Evolutionary conservation across 2,113 vertebrate species (phyloP).

Genomic region (Psilopsiagon aymara): DNA sequence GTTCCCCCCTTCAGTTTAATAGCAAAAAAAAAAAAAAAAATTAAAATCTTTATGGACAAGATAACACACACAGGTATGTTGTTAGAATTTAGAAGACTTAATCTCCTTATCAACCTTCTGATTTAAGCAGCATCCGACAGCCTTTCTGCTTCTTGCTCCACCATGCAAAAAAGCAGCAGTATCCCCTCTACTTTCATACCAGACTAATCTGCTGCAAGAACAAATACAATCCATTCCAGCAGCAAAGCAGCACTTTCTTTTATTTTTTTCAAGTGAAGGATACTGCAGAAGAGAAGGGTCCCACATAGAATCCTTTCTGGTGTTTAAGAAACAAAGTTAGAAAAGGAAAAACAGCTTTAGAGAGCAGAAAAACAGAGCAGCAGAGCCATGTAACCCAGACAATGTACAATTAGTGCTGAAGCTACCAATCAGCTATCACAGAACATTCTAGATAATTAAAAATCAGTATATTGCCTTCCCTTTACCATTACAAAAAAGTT

Average conservation of each 20-base stretch:
- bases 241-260: background rate
- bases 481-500: rapidly evolving
- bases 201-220: background rate
- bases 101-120: background rate
- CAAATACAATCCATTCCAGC: background rate
- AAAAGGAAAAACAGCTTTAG: background rate
- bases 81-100: background rate
- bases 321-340: background rate
- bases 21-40: background rate
- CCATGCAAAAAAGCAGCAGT: background rate
- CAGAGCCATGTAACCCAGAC: background rate
- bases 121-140: background rate
- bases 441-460: background rate
- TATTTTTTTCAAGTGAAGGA: background rate
- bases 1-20: background rate
- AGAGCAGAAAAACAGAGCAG: background rate
- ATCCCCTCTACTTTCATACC: background rate
- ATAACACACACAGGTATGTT: background rate
- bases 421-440: background rate
- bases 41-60: background rate
- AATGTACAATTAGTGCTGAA: background rate
- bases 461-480: background rate
- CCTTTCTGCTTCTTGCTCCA: background rate
- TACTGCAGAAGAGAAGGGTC: background rate
- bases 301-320: background rate